Evolutionary conservation across 2,113 vertebrate species (phyloP).

Genomic region (Pundamilia nyererei): DNA sequence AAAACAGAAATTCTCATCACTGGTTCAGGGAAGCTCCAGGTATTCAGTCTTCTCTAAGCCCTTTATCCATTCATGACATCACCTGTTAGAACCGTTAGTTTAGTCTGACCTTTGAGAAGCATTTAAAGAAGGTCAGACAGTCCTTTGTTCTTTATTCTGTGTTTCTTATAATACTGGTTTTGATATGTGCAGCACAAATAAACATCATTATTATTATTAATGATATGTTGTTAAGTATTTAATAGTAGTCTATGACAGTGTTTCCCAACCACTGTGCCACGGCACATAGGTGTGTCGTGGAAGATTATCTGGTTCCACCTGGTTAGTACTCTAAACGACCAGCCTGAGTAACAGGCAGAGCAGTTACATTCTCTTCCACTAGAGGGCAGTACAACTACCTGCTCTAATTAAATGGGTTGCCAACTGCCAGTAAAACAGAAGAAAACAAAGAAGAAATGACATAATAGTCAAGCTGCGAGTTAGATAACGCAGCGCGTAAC

Average conservation of each 20-base stretch:
- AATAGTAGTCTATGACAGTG: neutral
- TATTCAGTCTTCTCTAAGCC: fast-evolving
- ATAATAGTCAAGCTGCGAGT: fast-evolving
- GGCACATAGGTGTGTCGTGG: neutral
- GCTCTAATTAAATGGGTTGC: neutral
- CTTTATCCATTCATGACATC: neutral
- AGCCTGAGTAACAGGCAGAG: fast-evolving
- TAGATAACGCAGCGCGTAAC: fast-evolving
- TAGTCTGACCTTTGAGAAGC: neutral
- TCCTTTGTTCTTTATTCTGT: neutral
- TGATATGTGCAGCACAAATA: neutral
- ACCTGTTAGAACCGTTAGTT: fast-evolving
- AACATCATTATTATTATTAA: neutral
- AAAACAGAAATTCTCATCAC: neutral
- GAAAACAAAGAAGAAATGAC: neutral
- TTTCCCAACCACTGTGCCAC: neutral
- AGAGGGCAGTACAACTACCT: neutral
- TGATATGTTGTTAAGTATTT: neutral
- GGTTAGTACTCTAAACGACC: neutral
- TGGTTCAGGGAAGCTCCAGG: neutral
- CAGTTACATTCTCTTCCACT: neutral
- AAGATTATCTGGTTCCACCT: neutral
- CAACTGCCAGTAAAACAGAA: neutral
- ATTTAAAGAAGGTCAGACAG: neutral
- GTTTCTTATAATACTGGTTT: neutral